Percentiles rank a stretch among this genome's conserved stretches.
These are phyloP conservation scores for Hemiscyllium ocellatum DNA, from an alignment of 2,113 vertebrate species.

Conservation along the genomic window DNA sequence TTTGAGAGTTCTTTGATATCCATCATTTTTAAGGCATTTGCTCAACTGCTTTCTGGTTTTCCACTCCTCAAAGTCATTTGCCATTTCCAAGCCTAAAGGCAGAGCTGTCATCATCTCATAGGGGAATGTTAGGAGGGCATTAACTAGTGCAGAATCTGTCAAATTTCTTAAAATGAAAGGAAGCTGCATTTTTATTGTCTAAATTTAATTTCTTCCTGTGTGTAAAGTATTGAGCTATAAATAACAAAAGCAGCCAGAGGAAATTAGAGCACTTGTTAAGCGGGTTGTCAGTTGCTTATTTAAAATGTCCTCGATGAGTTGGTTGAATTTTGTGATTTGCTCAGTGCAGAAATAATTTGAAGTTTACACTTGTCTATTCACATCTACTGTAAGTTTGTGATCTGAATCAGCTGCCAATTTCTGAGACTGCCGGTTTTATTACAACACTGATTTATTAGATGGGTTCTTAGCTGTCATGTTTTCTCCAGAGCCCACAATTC, in stretches of 20 bases:
- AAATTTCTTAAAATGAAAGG: neutral
- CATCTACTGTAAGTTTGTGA: neutral
- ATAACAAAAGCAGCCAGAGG: conserved; percentile 3
- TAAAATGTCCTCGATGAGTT: neutral
- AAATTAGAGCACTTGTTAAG: neutral
- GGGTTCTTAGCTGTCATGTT: neutral
- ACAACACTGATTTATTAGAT: neutral
- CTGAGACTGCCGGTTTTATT: neutral
- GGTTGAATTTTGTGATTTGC: neutral
- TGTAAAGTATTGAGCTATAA: conserved; percentile 6
- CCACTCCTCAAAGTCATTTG: neutral
- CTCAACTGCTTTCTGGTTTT: neutral
- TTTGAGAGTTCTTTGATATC: neutral
- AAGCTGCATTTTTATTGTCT: neutral
- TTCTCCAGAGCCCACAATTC: neutral
- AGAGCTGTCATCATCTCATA: neutral
- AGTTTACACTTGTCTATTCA: neutral
- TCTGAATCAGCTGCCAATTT: neutral
- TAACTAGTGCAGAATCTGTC: neutral
- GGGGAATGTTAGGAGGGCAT: neutral
- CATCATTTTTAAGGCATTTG: neutral
- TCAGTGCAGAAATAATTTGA: conserved; percentile 13
- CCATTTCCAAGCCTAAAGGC: neutral
- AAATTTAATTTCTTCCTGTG: neutral
- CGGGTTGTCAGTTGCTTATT: neutral